Evolutionary conservation across 2,113 vertebrate genomes (phyloP).

Genomic region (Ctenomys sociabilis): DNA sequence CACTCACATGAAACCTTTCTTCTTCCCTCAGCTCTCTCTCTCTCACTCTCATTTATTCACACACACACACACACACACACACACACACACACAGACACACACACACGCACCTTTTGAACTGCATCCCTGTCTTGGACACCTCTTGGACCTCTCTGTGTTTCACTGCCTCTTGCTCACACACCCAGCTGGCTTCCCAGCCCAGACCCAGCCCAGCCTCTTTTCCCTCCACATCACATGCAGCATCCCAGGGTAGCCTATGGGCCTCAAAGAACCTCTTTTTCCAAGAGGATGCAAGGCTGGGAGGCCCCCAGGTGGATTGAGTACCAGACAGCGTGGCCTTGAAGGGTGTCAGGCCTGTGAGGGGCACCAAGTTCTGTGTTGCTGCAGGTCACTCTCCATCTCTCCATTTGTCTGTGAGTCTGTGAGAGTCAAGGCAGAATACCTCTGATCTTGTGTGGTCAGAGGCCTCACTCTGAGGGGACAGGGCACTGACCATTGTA

Average conservation of each 20-base stretch:
- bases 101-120: constrained; percentile 80
- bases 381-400: constrained; percentile 80
- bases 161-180: constrained; percentile 84
- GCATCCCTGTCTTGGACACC: constrained; percentile 87
- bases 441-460: not conserved
- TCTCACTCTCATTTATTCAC: not conserved
- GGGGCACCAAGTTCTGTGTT: constrained; percentile 64
- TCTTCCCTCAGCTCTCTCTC: not conserved
- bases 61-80: not conserved
- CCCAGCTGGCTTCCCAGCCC: constrained; percentile 77
- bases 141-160: constrained; percentile 88
- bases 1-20: not conserved
- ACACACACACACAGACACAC: not conserved
- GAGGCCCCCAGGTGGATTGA: constrained; percentile 66
- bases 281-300: constrained; percentile 70
- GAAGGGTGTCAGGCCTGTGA: constrained; percentile 35
- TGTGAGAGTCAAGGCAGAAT: constrained; percentile 77
- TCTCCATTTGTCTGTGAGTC: constrained; percentile 83
- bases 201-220: constrained; percentile 74
- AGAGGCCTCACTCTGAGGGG: not conserved
- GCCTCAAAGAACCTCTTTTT: constrained; percentile 64
- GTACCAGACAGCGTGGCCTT: constrained; percentile 67
- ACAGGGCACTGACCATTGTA: constrained; percentile 38
- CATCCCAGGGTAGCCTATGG: constrained; percentile 70
- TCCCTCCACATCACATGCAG: constrained; percentile 61